These are phyloP conservation scores for Leucoma salicis DNA, from an alignment of 2,888 invertebrate species.

Conservation along the genomic window DNA sequence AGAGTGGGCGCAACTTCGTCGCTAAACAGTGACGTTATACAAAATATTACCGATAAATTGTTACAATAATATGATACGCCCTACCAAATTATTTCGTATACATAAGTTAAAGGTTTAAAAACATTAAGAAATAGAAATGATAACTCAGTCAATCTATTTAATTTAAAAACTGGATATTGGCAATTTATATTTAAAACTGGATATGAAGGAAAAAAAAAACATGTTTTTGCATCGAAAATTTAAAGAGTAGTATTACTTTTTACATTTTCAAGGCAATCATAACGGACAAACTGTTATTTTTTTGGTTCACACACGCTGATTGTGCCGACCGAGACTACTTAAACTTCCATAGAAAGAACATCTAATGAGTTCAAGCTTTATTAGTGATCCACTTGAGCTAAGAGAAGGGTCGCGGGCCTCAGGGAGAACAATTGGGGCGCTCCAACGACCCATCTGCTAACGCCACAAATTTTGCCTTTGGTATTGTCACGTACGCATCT, in stretches of 20 bases:
- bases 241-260: neutral
- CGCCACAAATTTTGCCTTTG: conserved; percentile 23
- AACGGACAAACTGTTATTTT: conserved; percentile 27
- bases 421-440: conserved; percentile 48
- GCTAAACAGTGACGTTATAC: conserved; percentile 49
- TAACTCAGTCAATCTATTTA: too few species aligned
- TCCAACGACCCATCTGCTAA: conserved; percentile 28
- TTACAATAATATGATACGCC: conserved; percentile 25
- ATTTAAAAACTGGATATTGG: too few species aligned
- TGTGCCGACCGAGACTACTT: conserved; percentile 40
- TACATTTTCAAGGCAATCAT: conserved; percentile 6
- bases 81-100: too few species aligned
- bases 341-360: conserved; percentile 49
- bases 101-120: too few species aligned
- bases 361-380: conserved; percentile 51
- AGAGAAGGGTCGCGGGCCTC: conserved; percentile 44
- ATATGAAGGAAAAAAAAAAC: too few species aligned
- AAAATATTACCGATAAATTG: conserved; percentile 20
- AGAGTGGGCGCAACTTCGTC: conserved; percentile 72
- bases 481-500: conserved; percentile 31
- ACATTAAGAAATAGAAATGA: too few species aligned
- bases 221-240: too few species aligned
- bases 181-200: too few species aligned
- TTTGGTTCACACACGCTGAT: conserved; percentile 31
- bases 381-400: conserved; percentile 58